phyloP scores from a whole-genome alignment of 2,113 vertebrate genomes.

The Neotragus moschatus region DNA sequence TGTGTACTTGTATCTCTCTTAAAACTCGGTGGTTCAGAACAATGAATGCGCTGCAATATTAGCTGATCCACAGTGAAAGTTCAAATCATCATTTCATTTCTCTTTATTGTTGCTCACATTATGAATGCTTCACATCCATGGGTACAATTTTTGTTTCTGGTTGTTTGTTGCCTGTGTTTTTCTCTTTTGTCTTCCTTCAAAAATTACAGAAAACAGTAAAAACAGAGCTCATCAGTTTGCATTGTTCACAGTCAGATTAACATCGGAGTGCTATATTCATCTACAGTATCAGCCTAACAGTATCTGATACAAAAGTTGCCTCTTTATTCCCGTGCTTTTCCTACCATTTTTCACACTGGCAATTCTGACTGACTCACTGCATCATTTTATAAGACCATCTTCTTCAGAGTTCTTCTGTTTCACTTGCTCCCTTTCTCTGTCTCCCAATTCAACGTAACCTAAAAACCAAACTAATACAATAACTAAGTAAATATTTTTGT shows the following conservation, averaged over 20 bases:
- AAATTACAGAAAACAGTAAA: background rate
- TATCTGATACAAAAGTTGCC: too few species aligned
- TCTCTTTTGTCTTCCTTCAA: background rate
- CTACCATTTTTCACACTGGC: background rate
- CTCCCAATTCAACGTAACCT: background rate
- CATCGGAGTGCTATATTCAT: background rate
- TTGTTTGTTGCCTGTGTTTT: background rate
- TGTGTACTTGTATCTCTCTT: background rate
- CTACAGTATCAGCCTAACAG: background rate
- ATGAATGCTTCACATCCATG: background rate
- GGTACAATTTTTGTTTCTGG: background rate
- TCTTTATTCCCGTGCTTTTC: fast-evolving
- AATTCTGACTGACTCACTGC: background rate
- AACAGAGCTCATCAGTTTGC: background rate
- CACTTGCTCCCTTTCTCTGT: background rate
- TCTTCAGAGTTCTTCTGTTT: background rate
- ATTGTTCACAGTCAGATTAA: background rate
- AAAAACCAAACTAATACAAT: background rate
- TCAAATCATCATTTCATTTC: background rate
- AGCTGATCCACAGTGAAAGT: background rate
- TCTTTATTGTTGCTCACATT: fast-evolving
- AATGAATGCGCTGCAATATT: background rate
- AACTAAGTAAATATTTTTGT: background rate
- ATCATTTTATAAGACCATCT: fast-evolving
- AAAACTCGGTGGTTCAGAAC: background rate